Evolutionary conservation across 2,888 invertebrate genomes (phyloP).

Genomic region (Rotaria sp.): DNA sequence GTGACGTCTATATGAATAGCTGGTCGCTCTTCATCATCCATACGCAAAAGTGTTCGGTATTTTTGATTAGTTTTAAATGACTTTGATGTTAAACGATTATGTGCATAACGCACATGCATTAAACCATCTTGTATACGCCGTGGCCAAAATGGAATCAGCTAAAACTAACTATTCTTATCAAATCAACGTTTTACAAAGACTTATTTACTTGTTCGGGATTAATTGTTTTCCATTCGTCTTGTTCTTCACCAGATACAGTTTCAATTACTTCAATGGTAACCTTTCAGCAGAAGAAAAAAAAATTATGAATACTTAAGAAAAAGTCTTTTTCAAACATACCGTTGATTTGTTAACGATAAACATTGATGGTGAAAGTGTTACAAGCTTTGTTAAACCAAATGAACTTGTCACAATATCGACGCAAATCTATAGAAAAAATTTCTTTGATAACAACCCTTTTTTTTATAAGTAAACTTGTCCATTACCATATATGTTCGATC

Average conservation of each 20-base stretch:
- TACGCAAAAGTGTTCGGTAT: conserved; percentile 39
- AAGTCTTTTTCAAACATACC: neutral
- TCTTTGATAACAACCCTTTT: neutral
- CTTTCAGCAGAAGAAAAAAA: conserved; percentile 41
- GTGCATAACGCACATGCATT: neutral
- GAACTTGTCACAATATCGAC: conserved; percentile 82
- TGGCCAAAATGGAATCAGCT: neutral
- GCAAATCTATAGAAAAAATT: conserved; percentile 66
- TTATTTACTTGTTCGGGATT: neutral
- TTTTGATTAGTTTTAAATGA: conserved; percentile 41
- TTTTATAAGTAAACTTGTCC: too few relatives aligned
- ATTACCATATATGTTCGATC: conserved; percentile 49
- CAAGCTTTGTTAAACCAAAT: conserved; percentile 86
- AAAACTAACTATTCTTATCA: neutral
- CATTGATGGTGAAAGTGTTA: conserved; percentile 87
- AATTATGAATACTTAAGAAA: neutral
- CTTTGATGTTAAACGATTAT: conserved; percentile 27
- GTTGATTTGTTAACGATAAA: conserved; percentile 68
- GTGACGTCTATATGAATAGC: conserved; percentile 67
- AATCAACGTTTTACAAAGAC: conserved; percentile 31
- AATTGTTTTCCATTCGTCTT: neutral
- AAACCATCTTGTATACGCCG: conserved; percentile 22
- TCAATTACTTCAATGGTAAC: conserved; percentile 73
- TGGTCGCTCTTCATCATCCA: conserved; percentile 45
- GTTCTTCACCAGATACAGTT: conserved; percentile 48